Base-by-base conservation (phyloP, 2,888 invertebrate species). In the Lottia gigantea region DNA sequence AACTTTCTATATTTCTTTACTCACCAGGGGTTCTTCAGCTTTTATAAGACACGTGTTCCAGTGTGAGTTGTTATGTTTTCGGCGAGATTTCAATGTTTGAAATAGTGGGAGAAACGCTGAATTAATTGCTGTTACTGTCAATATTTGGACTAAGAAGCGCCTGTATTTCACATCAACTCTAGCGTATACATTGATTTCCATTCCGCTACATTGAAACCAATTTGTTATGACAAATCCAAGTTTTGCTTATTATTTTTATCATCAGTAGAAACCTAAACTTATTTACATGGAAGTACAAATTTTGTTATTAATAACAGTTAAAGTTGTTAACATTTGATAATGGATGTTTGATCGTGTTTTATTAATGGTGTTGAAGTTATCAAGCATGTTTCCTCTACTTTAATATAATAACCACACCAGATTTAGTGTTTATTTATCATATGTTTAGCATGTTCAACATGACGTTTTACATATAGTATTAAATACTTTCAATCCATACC, bases 151-250 rank as follows among this genome's bases (percentile, higher is more conserved):
- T 55, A 23, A 8, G 55, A 23, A 55, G 19, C 19, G 55, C 55
- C 55, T 55, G 55, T 55, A 55, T 55, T 55, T 55, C 55, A 55
- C 55, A 55, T 55, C 55, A 55, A 55, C 19, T 55, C 55, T 55
- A 55, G 55, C 55, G 55, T 55, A 23, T 55, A 23, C 55, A 55
- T 55, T 55, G 55, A 55, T 55, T 55, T 55, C 19, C 19, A 55
- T 55, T 55, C 55, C 55, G 55, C 55, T 23, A 55, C 55, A 55
- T 23, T 55, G 55, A 55, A 55, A 19, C 55, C 19, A 55, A 55
- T 55, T 55, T 55, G 55, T 55, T 55, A 23, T 55, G 55, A 55
- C 55, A 55, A 55, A 55, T 55, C 23, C 55, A 55, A 55, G 55
- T 55, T 23, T 19, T 23, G 55, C 23, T 55, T 55, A 23, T 55